A percentile compares a stretch with the other conserved stretches of the same genome.
These are phyloP conservation scores for Drosophila guanche DNA, from an alignment of 1,140 invertebrate species.

Conservation along the genomic window DNA sequence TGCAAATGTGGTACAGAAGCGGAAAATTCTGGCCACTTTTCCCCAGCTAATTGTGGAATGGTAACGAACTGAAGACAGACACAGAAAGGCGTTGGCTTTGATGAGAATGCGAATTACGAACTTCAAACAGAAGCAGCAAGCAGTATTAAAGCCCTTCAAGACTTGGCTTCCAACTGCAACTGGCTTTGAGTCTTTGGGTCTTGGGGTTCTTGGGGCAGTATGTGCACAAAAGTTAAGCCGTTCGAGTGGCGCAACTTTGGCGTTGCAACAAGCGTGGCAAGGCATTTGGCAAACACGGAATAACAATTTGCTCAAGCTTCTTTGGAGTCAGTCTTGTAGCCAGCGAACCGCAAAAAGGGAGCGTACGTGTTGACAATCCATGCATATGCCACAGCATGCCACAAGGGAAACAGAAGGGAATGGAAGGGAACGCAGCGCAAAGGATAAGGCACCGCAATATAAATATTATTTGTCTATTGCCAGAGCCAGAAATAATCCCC, in stretches of 20 bases:
- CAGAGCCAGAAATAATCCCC: slow-evolving; percentile 65
- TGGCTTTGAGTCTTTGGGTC: slow-evolving; percentile 5
- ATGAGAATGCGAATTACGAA: slow-evolving; percentile 7
- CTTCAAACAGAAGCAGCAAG: background rate
- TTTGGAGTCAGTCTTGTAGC: slow-evolving; percentile 36
- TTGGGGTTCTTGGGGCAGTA: slow-evolving; percentile 13
- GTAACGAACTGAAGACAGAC: slow-evolving; percentile 41
- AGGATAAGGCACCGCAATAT: slow-evolving; percentile 51
- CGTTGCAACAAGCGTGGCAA: slow-evolving; percentile 70
- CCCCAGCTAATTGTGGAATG: slow-evolving; percentile 44
- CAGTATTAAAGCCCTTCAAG: slow-evolving; percentile 22
- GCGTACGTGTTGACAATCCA: slow-evolving; percentile 62
- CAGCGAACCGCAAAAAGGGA: slow-evolving; percentile 41
- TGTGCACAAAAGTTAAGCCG: slow-evolving; percentile 42
- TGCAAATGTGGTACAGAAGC: slow-evolving; percentile 46
- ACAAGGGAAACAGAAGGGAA: slow-evolving; percentile 17
- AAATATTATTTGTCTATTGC: slow-evolving; percentile 73
- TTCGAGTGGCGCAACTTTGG: slow-evolving; percentile 17
- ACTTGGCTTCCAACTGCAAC: slow-evolving; percentile 20
- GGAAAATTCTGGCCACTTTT: slow-evolving; percentile 48
- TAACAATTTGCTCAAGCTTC: slow-evolving; percentile 67
- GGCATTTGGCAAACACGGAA: slow-evolving; percentile 77
- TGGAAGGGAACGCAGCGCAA: slow-evolving; percentile 5
- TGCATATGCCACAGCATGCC: slow-evolving; percentile 42
- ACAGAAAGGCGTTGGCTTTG: slow-evolving; percentile 23